phyloP scores from a whole-genome alignment of 1,140 invertebrate genomes.

The Globodera ellingtonae region DNA sequence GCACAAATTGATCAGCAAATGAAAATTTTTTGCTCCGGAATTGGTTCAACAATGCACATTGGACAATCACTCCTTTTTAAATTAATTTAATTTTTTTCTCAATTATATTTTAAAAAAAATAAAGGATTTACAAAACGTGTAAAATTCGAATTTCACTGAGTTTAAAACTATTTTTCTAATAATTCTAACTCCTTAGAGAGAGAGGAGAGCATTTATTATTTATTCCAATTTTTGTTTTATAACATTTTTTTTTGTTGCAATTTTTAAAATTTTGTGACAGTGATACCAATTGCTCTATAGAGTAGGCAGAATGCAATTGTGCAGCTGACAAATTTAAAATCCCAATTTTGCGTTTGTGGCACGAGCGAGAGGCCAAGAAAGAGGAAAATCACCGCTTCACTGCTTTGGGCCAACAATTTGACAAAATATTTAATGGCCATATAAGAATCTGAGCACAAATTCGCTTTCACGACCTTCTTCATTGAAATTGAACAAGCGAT shows the following conservation, averaged over 20 bases:
- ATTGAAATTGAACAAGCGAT: slow-evolving; percentile 96
- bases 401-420: slow-evolving; percentile 79
- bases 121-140: no score
- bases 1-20: slow-evolving; percentile 68
- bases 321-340: slow-evolving; percentile 87
- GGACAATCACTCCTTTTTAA: slow-evolving; percentile 48
- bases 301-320: slow-evolving; percentile 92
- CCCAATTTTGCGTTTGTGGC: slow-evolving; percentile 72
- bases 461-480: slow-evolving; percentile 96
- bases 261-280: background rate
- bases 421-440: slow-evolving; percentile 96
- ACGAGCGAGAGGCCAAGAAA: slow-evolving; percentile 94
- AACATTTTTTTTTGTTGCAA: background rate
- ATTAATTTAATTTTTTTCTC: background rate
- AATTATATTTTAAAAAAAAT: background rate
- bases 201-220: no score
- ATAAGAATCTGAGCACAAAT: slow-evolving; percentile 94
- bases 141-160: no score
- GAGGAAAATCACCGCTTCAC: slow-evolving; percentile 98
- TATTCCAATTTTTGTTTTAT: no score
- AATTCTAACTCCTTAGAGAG: no score
- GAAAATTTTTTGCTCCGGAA: slow-evolving; percentile 65
- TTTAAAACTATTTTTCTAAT: no score
- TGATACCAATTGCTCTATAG: slow-evolving; percentile 69
- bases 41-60: slow-evolving; percentile 59